phyloP scores from a whole-genome alignment of 2,113 vertebrate genomes.

The Aegotheles bennettii region DNA sequence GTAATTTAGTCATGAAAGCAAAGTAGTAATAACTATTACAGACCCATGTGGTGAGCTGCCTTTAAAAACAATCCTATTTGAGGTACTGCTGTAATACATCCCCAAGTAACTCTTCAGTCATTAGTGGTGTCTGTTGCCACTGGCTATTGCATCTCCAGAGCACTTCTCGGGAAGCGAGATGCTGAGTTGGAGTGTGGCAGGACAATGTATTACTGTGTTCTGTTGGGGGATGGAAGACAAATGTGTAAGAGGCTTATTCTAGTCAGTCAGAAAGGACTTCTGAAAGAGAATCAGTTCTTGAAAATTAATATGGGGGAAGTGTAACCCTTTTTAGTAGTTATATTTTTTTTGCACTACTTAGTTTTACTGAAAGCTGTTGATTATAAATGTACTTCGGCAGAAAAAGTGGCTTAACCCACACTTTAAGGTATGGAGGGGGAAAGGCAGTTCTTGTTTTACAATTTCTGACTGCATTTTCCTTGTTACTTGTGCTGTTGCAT shows the following conservation, averaged over 20 bases:
- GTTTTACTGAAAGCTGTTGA: neutral
- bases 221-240: neutral
- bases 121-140: neutral
- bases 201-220: neutral
- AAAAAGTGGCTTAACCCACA: neutral
- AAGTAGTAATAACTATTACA: neutral
- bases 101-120: neutral
- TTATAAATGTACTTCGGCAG: neutral
- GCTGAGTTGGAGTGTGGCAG: neutral
- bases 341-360: neutral
- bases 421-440: neutral
- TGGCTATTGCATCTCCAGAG: neutral
- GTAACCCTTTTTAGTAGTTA: neutral
- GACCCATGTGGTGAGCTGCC: neutral
- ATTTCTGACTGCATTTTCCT: neutral
- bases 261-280: neutral
- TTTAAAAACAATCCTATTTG: neutral
- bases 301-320: neutral
- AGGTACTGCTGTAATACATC: neutral
- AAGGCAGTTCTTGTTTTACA: neutral
- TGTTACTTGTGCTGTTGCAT: fast-evolving
- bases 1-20: neutral
- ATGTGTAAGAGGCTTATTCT: neutral
- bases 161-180: neutral
- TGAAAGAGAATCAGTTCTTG: neutral